Base-by-base conservation (phyloP, 2,797 vertebrate genomes). In the Phyllotis vaccarum region DNA sequence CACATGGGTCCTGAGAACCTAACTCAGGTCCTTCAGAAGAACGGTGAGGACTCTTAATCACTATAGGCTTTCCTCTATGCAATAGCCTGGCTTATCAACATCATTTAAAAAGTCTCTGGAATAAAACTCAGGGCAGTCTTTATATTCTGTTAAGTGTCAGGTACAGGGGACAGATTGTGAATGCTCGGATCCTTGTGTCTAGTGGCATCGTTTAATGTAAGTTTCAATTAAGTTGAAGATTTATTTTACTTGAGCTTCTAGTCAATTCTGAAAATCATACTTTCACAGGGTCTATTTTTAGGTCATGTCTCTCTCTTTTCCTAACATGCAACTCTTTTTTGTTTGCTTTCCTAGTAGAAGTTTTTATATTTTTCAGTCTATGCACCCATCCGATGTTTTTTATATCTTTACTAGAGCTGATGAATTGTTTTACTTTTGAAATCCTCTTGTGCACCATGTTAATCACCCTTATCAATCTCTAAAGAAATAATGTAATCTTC, bases 221-320 rank as follows among this genome's bases (percentile, higher is more conserved):
- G n/a, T 62, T 81, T 70, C 60, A 87, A 46, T 90, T 80, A 72
- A 76, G 22, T 89, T 74, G 70, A 70, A 37, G 49, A 46, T 43
- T 17, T 60, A 92, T 86, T 92, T 86, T 86, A 72, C 29, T 79
- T 79, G 60, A 82, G 22, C 37, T 9, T 22, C 43, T 75, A 79
- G 56, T 78, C n/a, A 49, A 43, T 58, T 11, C 34, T 64, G 14
- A 76, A 54, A 81, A 37, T 17, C 54, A 0, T 29, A 46, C 79
- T 90, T 92, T 75, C 62, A 56, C 19, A 22, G 56, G 24, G 83
- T 56, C 46, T 95, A 46, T 46, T n/a, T 88, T 90, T 82, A 58
- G 78, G n/a, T 56, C 11, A 46, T 8, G 7, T 88, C 56, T 82
- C 31, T 72, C 56, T 12, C 24, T 80, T 86, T 64, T 80, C 40